A percentile compares a stretch with the other conserved stretches of the same genome.
These are phyloP conservation scores for Karalla daura DNA, from an alignment of 2,797 vertebrate species.

Conservation along the genomic window DNA sequence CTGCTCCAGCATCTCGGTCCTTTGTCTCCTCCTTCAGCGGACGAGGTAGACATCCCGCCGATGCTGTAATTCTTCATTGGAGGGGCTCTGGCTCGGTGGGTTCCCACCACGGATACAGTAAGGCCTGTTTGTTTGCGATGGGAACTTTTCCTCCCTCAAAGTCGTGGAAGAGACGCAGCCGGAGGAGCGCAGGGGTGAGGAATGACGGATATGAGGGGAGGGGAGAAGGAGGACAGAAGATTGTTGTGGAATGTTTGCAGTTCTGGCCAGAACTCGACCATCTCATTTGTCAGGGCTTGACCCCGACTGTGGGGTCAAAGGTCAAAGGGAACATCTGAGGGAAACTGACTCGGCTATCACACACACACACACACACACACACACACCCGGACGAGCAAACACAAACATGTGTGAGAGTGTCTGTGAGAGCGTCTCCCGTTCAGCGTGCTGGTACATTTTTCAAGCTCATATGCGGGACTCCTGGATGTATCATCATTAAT, in stretches of 20 bases:
- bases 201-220: conserved; percentile 59
- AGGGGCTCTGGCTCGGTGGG: conserved; percentile 40
- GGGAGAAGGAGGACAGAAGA: conserved; percentile 63
- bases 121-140: conserved; percentile 55
- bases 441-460: conserved; percentile 47
- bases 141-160: conserved; percentile 58
- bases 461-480: conserved; percentile 36
- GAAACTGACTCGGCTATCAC: conserved; percentile 58
- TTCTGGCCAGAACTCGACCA: conserved; percentile 67
- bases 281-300: conserved; percentile 82
- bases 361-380: conserved; percentile 25
- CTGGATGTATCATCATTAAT: conserved; percentile 61
- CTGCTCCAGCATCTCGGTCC: conserved; percentile 45
- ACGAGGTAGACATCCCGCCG: conserved; percentile 43
- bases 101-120: conserved; percentile 47
- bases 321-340: conserved; percentile 74
- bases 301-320: conserved; percentile 67
- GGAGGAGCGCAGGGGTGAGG: conserved; percentile 57
- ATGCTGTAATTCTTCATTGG: conserved; percentile 53
- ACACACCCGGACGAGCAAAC: conserved; percentile 46
- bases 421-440: conserved; percentile 38
- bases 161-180: conserved; percentile 34
- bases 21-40: conserved; percentile 52
- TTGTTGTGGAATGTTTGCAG: conserved; percentile 82
- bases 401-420: conserved; percentile 54